Evolutionary conservation across 2,113 vertebrate genomes (phyloP).

Genomic region (Semnornis frantzii): DNA sequence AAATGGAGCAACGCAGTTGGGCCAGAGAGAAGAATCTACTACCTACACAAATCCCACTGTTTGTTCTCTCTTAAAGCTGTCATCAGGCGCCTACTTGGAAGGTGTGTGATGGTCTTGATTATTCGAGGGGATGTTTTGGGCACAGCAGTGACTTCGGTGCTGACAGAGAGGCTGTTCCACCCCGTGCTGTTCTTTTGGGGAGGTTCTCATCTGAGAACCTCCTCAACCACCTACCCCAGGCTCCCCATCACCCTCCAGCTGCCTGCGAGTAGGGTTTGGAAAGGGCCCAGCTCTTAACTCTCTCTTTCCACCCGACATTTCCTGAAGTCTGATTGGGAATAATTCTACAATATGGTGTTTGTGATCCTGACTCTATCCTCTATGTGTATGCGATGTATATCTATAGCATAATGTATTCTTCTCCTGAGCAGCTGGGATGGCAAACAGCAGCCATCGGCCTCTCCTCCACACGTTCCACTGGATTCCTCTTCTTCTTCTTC

Average conservation of each 20-base stretch:
- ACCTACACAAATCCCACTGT: not conserved
- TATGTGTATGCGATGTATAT: not conserved
- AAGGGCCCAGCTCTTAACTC: slow-evolving; percentile 18
- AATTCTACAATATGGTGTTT: not conserved
- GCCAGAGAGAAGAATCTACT: not conserved
- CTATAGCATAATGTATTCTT: not conserved
- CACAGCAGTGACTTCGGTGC: not conserved
- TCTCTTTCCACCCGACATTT: slow-evolving; percentile 10
- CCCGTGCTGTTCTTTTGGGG: too few species aligned
- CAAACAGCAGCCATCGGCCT: not conserved
- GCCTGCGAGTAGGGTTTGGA: not conserved
- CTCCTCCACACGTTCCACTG: slow-evolving; percentile 19
- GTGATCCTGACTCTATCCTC: not conserved
- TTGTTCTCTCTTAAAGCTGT: slow-evolving; percentile 22
- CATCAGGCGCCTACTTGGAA: not conserved
- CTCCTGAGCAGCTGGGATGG: not conserved
- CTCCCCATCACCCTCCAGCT: not conserved
- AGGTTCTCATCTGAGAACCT: not conserved
- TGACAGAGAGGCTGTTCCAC: not conserved
- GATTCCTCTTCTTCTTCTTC: slow-evolving; percentile 4
- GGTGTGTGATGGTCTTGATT: not conserved
- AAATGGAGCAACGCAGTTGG: fast-evolving
- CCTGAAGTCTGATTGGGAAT: not conserved
- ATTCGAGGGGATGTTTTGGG: not conserved
- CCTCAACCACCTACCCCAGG: not conserved